Percentiles rank a stretch among this genome's conserved stretches.
Conservation (phyloP, 2,113 vertebrate species). For the Phaethornis superciliosus region DNA sequence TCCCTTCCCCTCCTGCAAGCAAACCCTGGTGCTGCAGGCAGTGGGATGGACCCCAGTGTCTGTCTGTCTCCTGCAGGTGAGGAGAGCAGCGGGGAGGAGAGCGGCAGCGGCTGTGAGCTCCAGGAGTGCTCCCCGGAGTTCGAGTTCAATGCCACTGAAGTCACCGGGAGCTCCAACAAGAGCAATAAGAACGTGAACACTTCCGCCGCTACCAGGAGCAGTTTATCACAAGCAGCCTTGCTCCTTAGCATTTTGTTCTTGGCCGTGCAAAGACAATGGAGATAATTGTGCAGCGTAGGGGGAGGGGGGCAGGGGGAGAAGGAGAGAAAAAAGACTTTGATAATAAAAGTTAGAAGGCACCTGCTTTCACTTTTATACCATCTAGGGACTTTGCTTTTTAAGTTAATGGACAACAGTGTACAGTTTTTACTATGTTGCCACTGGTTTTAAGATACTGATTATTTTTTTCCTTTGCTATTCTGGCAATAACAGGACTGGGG, state of each 20-base stretch:
- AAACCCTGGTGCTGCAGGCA: rapidly evolving
- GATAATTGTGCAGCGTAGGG: conserved; percentile 76
- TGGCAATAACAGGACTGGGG: conserved; percentile 39
- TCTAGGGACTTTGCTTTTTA: conserved; percentile 82
- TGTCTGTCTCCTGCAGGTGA: conserved; percentile 76
- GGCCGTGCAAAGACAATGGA: conserved; percentile 79
- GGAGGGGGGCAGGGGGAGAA: neutral
- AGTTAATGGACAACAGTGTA: conserved; percentile 81
- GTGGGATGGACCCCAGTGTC: neutral
- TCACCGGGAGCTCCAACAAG: conserved; percentile 52
- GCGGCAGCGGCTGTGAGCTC: conserved; percentile 90
- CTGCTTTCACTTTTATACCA: conserved; percentile 80
- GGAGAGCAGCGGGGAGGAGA: conserved; percentile 86
- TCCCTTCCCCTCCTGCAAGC: rapidly evolving
- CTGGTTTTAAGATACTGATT: conserved; percentile 75
- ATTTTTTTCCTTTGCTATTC: conserved; percentile 38
- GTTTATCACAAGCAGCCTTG: conserved; percentile 60
- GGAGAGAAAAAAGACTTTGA: conserved; percentile 52
- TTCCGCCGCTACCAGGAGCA: conserved; percentile 12
- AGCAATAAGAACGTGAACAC: conserved; percentile 47
- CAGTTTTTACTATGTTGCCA: conserved; percentile 81
- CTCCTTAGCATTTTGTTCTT: conserved; percentile 71
- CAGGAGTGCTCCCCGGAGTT: conserved; percentile 81
- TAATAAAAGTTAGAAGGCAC: conserved; percentile 75
- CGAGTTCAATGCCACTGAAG: conserved; percentile 84